These are phyloP conservation scores for Morphnarchus princeps DNA, from an alignment of 2,113 vertebrate genomes.

Conservation along the genomic window DNA sequence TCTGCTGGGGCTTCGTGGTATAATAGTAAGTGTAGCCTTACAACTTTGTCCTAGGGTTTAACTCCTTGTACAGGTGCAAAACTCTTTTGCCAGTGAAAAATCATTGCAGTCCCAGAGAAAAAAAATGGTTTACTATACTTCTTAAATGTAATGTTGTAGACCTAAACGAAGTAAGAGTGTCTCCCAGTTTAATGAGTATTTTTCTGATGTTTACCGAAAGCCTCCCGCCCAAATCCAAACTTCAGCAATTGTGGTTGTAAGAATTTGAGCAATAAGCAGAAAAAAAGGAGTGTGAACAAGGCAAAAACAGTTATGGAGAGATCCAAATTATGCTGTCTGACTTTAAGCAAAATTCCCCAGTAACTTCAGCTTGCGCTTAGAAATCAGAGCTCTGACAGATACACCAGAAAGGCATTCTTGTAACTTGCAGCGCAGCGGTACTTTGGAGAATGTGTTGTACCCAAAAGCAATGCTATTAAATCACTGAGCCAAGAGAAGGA, in stretches of 20 bases:
- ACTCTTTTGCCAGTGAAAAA: not conserved
- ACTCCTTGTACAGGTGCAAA: not conserved
- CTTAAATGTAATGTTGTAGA: not conserved
- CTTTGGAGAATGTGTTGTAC: not conserved
- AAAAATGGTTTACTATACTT: not conserved
- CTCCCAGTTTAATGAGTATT: not conserved
- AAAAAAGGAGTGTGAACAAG: not conserved
- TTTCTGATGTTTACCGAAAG: not conserved
- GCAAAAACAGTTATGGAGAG: not conserved
- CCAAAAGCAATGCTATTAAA: not conserved
- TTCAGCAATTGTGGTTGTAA: not conserved
- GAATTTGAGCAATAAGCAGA: not conserved
- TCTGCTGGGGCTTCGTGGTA: not conserved
- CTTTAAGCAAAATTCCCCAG: not conserved
- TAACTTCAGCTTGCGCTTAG: not conserved
- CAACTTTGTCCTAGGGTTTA: not conserved
- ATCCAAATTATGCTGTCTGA: not conserved
- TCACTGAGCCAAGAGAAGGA: not conserved
- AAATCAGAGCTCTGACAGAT: not conserved
- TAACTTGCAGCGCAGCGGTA: not conserved
- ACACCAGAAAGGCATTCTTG: not conserved
- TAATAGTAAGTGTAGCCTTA: not conserved
- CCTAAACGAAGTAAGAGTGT: not conserved
- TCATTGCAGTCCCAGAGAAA: not conserved
- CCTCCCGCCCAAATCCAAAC: not conserved